A percentile compares a stretch with the other conserved stretches of the same genome.
These are phyloP conservation scores for Donacobius atricapilla DNA, from an alignment of 2,113 vertebrate species.

Conservation along the genomic window DNA sequence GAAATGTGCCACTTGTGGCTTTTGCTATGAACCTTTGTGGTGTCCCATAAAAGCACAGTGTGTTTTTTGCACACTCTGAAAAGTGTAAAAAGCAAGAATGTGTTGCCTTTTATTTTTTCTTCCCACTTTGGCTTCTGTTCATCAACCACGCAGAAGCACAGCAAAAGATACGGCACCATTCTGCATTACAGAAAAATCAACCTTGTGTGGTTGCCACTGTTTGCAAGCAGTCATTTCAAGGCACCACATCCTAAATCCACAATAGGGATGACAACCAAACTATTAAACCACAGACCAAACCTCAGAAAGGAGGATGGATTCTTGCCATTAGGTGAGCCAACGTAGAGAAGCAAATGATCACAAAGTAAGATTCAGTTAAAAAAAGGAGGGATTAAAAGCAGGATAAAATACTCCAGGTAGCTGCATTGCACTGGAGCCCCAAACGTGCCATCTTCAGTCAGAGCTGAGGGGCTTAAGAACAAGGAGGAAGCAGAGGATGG, in stretches of 20 bases:
- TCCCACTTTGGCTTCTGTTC: background rate
- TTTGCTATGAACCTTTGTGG: background rate
- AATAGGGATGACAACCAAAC: background rate
- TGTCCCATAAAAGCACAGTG: background rate
- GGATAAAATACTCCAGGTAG: background rate
- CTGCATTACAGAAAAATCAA: background rate
- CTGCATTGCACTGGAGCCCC: background rate
- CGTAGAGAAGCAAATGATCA: background rate
- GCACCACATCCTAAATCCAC: background rate
- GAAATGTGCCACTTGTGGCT: background rate
- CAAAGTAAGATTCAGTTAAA: background rate
- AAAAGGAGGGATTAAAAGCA: background rate
- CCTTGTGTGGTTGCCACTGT: background rate
- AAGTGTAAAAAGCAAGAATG: background rate
- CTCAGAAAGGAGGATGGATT: background rate
- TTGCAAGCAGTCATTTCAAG: background rate
- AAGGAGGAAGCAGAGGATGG: background rate
- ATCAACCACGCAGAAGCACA: background rate
- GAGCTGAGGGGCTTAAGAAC: background rate
- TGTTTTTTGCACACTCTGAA: background rate
- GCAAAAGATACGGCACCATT: background rate
- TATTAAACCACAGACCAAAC: background rate
- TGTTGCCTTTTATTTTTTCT: background rate
- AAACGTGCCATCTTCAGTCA: background rate
- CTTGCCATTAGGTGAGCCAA: background rate